Evolutionary conservation across 1,140 invertebrate genomes (phyloP), one percentile per base, ranked within the genome.

Genomic region (Hycleus cichorii): DNA sequence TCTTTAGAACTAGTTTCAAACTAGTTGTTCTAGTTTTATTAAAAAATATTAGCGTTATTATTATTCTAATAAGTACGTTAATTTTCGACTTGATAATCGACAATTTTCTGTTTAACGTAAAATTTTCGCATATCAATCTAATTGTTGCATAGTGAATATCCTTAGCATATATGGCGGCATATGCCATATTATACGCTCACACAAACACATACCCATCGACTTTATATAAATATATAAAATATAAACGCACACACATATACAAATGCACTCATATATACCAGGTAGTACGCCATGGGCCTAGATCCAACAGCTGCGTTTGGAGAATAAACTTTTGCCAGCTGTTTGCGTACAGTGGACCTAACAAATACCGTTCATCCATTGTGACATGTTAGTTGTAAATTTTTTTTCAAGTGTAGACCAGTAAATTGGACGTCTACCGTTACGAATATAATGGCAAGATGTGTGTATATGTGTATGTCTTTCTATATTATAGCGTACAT

Each of bases 311-410:
- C 69, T 70, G 69, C 69, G 62, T 64, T 66, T 66, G 64, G 62
- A 70, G 69, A 71, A 71, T 69, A 69, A 71, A 70, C 67, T 69
- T 63, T 65, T 68, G 67, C 69, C 69, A 70, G 70, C 70, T 72
- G 70, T 72, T 70, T 67, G 59, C 59, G 50, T 65, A 60, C 57
- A 66, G 64, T 62, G 49, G 60, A 47, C 60, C 60, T 48, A 49
- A 49, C 26, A 47, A 47, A 54, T 57, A 42, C 27, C 47, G 47
- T 47, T 55, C 56, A 39, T 51, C 10, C 42, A 61, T 44, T 45
- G 42, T 48, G n/a, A 56, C 54, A 25, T 32, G 25, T 44, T 43
- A 26, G 7, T 32, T 32, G 32, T 32, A 32, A 7, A 32, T 7
- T 32, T 47, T 24, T 52, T 18, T n/a, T 55, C 45, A 38, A 44